Conservation (phyloP, 35 echinoderm and acorn worm genomes). For the Antedon bifida region DNA sequence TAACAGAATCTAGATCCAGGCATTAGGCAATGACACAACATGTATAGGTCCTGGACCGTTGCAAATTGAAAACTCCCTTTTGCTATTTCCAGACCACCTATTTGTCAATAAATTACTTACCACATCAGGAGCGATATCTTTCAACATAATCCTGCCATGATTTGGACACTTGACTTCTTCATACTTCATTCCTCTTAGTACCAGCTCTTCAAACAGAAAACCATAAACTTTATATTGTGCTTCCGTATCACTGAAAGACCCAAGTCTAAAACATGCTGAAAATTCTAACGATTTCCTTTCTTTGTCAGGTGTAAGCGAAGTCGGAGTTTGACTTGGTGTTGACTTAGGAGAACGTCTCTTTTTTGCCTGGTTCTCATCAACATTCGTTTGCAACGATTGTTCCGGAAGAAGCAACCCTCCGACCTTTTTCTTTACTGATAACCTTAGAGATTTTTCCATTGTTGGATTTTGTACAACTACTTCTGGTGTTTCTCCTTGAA, state of each 20-base stretch:
- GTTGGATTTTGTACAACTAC: neutral
- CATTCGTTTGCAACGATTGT: neutral
- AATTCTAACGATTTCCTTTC: neutral
- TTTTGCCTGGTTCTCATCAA: neutral
- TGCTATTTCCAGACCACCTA: no score
- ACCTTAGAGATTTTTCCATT: neutral
- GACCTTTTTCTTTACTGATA: neutral
- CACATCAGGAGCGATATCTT: constrained; percentile 78
- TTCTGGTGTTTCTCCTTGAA: neutral
- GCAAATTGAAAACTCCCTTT: no score
- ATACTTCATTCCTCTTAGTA: constrained; percentile 62
- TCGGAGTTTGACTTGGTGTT: neutral
- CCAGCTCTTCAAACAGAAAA: constrained; percentile 73
- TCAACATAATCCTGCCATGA: constrained; percentile 60
- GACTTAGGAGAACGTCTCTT: neutral
- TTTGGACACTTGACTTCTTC: constrained; percentile 57
- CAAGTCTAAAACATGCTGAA: neutral
- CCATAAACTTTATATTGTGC: constrained; percentile 42
- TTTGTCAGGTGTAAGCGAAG: neutral
- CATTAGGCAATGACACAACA: neutral
- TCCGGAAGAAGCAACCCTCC: neutral
- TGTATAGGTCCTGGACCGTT: neutral
- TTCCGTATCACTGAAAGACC: neutral
- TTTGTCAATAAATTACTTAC: no score
- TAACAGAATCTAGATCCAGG: neutral